Conservation (phyloP, 2,113 vertebrate species). For the Ciconia boyciana region DNA sequence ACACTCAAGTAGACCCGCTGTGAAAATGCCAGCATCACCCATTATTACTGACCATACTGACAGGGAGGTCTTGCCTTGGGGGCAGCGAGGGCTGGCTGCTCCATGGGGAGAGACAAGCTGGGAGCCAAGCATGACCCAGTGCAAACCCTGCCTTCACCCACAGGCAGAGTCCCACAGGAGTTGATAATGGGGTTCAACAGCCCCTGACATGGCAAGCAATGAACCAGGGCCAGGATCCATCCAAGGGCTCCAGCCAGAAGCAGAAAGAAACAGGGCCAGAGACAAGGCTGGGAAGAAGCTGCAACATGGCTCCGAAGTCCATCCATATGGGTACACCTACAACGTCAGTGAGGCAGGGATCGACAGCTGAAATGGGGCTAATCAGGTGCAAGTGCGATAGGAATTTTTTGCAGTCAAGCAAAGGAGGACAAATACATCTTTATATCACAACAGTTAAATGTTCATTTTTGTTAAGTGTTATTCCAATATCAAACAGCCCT, state of each 20-base stretch:
- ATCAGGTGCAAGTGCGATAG: neutral
- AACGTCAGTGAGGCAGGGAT: neutral
- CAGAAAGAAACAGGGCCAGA: neutral
- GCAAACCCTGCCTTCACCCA: neutral
- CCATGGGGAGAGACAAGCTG: neutral
- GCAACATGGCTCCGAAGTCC: neutral
- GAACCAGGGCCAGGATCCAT: neutral
- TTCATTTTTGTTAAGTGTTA: neutral
- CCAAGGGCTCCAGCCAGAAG: neutral
- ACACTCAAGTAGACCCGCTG: neutral
- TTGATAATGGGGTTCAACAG: neutral
- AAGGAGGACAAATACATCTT: neutral
- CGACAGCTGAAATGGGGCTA: neutral
- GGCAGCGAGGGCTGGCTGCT: neutral
- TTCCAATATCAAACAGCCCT: neutral
- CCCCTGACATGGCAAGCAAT: neutral
- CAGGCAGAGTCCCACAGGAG: neutral
- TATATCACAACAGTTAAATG: neutral
- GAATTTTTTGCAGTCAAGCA: neutral
- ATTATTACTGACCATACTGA: neutral
- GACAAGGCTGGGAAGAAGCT: neutral
- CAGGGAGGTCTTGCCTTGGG: accelerated
- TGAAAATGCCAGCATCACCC: neutral
- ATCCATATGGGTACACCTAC: accelerated
- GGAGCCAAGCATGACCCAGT: neutral